Base-by-base conservation (phyloP, 1,140 invertebrate genomes). In the Conus ventricosus region DNA sequence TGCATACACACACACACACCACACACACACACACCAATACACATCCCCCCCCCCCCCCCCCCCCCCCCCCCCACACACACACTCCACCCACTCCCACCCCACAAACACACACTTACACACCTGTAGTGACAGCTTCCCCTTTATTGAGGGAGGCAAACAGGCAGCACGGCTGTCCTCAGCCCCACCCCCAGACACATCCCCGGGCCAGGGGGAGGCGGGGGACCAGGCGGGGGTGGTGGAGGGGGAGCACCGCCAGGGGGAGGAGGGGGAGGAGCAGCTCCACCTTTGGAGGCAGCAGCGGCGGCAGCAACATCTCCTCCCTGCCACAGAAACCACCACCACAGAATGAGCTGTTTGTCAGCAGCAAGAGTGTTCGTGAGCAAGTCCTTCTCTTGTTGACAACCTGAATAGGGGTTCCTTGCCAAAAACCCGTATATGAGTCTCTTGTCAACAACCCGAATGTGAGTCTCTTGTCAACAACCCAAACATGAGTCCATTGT, bases 111-210 rank as follows among this genome's bases (percentile, higher is more conserved):
- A 54, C 51, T 17, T 63, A 96, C 96, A 96, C 94, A 97, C 97
- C 96, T 96, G 97, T 97, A 11, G 99, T 99, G 89, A 99, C 97
- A 92, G 97, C 97, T 92, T 97, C 97, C 85, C 99, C 99, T 93
- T 97, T 97, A 96, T 99, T 99, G 90, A 99, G 97, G 94, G 98
- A 96, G 10, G 97, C 97, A 95, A 99, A 60, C 99, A 96, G 5
- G 92, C 90, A 63, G 92, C 86, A 54, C 90, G 82, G 92, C 92
- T 7, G 93, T 83, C 87, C 91, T 88, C 63, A 91, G 57, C 57
- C 57, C 57, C 57, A 11, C 57, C 57, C 57, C 89, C 53, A 92
- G 84, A 13, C 90, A 57, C 67, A 5, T 85, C 80, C 5, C 23
- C n/a, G 91, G 91, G 96, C 96, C 91, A 97, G 97, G 87, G 92